Percentiles rank a stretch among this genome's conserved stretches.
Conservation (phyloP, 2,888 invertebrate genomes). For the Eilema depressum region DNA sequence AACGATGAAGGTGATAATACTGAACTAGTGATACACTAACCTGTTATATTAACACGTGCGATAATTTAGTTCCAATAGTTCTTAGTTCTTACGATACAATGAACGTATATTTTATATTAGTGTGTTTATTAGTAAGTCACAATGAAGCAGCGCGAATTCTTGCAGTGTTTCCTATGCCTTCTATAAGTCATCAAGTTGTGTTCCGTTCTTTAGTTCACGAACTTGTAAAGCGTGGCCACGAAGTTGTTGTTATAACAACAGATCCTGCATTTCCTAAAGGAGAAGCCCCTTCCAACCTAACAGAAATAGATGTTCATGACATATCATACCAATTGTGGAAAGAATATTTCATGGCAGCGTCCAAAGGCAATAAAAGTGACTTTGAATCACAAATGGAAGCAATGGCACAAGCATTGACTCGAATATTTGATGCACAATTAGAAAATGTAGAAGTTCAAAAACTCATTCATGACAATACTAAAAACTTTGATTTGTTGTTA, state of each 20-base stretch:
- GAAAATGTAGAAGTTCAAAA: constrained; percentile 33
- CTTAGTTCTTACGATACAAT: not conserved
- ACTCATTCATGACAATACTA: constrained; percentile 32
- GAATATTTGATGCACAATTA: constrained; percentile 42
- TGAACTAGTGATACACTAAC: not conserved
- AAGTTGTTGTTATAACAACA: constrained; percentile 74
- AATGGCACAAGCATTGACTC: constrained; percentile 26
- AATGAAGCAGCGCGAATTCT: constrained; percentile 51
- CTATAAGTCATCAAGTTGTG: constrained; percentile 79
- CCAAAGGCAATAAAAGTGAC: constrained; percentile 30
- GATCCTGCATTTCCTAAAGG: constrained; percentile 67
- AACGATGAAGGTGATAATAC: not conserved
- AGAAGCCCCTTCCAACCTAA: constrained; percentile 64
- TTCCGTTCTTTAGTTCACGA: constrained; percentile 71
- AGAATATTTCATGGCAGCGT: constrained; percentile 17
- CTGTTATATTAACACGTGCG: not conserved
- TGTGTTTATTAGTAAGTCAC: constrained; percentile 10
- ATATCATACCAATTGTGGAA: constrained; percentile 57
- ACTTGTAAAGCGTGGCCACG: constrained; percentile 76
- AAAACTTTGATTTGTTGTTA: constrained; percentile 54
- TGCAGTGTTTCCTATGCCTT: constrained; percentile 67
- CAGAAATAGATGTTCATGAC: constrained; percentile 72
- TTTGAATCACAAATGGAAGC: constrained; percentile 25
- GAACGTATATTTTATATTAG: not conserved
- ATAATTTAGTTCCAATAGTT: not conserved